phyloP scores from a whole-genome alignment of 1,140 invertebrate genomes.

The Formica exsecta region DNA sequence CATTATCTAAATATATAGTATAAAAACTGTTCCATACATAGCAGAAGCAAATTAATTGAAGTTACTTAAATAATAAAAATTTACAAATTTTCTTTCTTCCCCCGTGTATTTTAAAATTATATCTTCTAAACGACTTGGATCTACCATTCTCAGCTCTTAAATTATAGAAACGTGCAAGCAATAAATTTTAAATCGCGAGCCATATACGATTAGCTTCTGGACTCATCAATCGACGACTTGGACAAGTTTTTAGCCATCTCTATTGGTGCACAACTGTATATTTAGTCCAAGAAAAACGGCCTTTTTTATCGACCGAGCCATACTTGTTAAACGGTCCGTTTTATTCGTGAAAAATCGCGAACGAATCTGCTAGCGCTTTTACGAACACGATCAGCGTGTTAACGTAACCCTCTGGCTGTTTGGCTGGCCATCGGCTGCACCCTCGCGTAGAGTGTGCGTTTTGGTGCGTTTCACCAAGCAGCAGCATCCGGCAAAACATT shows the following conservation, averaged over 20 bases:
- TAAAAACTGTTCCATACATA: not conserved
- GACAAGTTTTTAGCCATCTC: slow-evolving; percentile 20
- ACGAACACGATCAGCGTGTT: slow-evolving; percentile 51
- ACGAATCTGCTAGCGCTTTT: slow-evolving; percentile 62
- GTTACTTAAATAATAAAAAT: not conserved
- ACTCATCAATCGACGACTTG: slow-evolving; percentile 42
- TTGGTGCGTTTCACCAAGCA: slow-evolving; percentile 55
- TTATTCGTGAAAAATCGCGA: slow-evolving; percentile 45
- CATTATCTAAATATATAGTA: not conserved
- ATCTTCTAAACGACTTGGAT: not conserved
- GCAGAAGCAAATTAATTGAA: not conserved
- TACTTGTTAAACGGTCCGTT: not conserved
- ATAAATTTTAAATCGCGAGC: slow-evolving; percentile 12
- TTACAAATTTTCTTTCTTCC: not conserved
- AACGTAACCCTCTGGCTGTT: slow-evolving; percentile 25
- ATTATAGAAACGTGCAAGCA: not conserved
- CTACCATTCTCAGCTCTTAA: not conserved
- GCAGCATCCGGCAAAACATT: slow-evolving; percentile 29
- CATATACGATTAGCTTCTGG: not conserved
- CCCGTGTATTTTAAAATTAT: not conserved
- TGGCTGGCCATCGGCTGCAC: slow-evolving; percentile 49
- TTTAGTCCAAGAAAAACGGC: not conserved
- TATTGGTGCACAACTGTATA: slow-evolving; percentile 24
- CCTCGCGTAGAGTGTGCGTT: slow-evolving; percentile 39
- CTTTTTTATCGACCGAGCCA: slow-evolving; percentile 46